Base-by-base conservation (phyloP, 92 coral and sea anemone species). In the Phymanthus crucifer region DNA sequence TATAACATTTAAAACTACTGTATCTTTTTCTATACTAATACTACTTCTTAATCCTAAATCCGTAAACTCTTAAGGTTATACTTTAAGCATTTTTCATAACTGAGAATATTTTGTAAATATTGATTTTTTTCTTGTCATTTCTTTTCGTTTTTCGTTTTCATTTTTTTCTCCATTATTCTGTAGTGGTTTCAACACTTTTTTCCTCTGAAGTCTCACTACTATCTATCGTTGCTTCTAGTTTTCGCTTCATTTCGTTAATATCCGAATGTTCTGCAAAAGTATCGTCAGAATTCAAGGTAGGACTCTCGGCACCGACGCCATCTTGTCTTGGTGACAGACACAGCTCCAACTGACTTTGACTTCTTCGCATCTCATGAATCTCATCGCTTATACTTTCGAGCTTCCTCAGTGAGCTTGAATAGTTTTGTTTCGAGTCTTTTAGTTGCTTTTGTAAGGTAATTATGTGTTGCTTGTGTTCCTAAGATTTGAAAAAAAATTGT, bases 251-350 rank as follows among this genome's bases (percentile, higher is more conserved):
- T 61, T 61, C 68, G 14, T 7, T 61, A 61, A 61, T 12, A n/a
- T 61, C 33, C 11, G 68, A 27, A 61, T 6, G 14, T 26, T 61
- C 29, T n/a, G 35, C 23, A 19, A 33, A 29, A 36, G n/a, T 38
- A 64, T 23, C 35, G 2, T 77, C 72, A 1, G 34, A 32, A 0
- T 32, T 1, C 1, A 37, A 34, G 2, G 34, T 76, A 32, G 98
- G 93, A 66, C 84, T 74, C 74, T 96, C 99, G 8, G 98, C 96
- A 31, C 99, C 99, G 83, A 96, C 99, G 64, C 99, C 99, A 66
- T 90, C 88, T 50, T 94, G 94, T 43, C 99, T 91, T 61, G 86
- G 72, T 17, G 68, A 24, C 26, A 61, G 68, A 61, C 68, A 61
- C 7, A 69, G 36, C 19, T 89, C 86, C 72, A 94, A 86, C 76